Percentiles rank a stretch among this genome's conserved stretches.
These are phyloP conservation scores for Geotria australis DNA, from an alignment of 2,797 vertebrate species.

Conservation along the genomic window DNA sequence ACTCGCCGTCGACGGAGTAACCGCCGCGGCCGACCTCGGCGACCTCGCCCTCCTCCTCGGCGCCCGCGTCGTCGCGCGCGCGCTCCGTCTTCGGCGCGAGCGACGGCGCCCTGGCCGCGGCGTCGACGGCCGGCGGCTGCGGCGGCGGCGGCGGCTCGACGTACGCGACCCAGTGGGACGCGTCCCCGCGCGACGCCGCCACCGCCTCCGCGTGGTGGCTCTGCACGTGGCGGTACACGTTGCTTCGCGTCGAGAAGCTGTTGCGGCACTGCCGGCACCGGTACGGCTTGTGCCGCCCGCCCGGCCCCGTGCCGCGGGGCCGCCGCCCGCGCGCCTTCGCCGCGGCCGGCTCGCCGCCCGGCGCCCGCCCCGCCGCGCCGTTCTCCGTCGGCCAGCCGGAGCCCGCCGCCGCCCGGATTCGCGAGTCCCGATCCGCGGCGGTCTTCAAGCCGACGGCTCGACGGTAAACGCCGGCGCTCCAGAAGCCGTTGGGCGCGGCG, in stretches of 20 bases:
- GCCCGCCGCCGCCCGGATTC: not conserved
- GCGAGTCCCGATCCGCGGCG: too few relatives aligned
- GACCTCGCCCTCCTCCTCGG: too few relatives aligned
- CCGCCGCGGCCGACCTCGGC: too few relatives aligned
- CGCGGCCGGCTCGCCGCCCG: not conserved
- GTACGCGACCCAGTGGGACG: slow-evolving; percentile 30
- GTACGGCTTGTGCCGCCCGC: slow-evolving; percentile 30
- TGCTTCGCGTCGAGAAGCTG: slow-evolving; percentile 58
- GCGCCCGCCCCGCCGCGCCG: not conserved
- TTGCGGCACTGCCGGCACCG: slow-evolving; percentile 67
- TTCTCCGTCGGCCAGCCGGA: not conserved
- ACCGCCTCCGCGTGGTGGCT: slow-evolving; percentile 74
- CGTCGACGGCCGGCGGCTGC: slow-evolving; percentile 6
- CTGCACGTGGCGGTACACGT: slow-evolving; percentile 73
- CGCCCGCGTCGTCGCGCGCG: too few relatives aligned
- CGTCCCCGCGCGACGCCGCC: slow-evolving; percentile 57
- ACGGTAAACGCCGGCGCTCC: not conserved
- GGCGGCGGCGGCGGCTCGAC: slow-evolving; percentile 8
- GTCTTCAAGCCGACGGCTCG: not conserved
- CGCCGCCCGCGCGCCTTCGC: not conserved
- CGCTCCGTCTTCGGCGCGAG: slow-evolving; percentile 6
- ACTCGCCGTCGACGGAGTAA: too few relatives aligned
- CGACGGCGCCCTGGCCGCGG: slow-evolving; percentile 10
- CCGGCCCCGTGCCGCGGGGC: too few relatives aligned
- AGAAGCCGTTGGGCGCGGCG: not conserved